Evolutionary conservation across 1,140 invertebrate species (phyloP), one percentile per base, ranked within the genome.

Genomic region (Planococcus citri): DNA sequence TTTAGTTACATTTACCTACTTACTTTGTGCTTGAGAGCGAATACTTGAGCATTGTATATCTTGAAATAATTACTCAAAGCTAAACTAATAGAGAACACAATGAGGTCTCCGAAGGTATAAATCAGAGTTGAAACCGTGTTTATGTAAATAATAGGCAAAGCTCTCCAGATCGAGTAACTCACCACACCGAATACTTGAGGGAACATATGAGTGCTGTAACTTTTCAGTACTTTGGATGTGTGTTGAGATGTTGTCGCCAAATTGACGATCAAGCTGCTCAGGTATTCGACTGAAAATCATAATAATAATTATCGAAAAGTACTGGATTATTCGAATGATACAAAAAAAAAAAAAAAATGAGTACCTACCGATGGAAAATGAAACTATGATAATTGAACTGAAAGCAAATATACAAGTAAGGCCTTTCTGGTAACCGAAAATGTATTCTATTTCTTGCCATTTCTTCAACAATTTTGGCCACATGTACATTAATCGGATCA

Each of bases 401-500:
- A 72, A 24, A 14, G 61, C 60, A 27, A 72, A 72, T 37, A 69
- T 72, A 2, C 57, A 22, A 21, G 33, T 70, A 1, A 72, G 58
- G 51, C 69, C 27, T 27, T 72, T 72, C n/a, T 72, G 72, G n/a
- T 72, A 68, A 0, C 72, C 72, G 37, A 72, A 71, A 27, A 69
- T 68, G 1, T 51, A 33, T 68, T 73, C 70, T 4, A 73, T 71
- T 51, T 70, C 60, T 51, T 70, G 51, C 72, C 71, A 72, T 41
- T 73, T 70, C 9, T 38, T 61, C 6, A 72, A 1, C 1, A 72
- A 41, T 20, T 57, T 27, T 12, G 58, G 57, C 70, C 72, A 83
- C 69, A 72, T 82, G 68, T 21, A 80, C 72, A 77, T 79, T 72
- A 78, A 77, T 69, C 74, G 76, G 70, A 76, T 80, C 27, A 68